These are phyloP conservation scores for Muscicapa striata DNA, from an alignment of 2,797 vertebrate species.

Conservation along the genomic window DNA sequence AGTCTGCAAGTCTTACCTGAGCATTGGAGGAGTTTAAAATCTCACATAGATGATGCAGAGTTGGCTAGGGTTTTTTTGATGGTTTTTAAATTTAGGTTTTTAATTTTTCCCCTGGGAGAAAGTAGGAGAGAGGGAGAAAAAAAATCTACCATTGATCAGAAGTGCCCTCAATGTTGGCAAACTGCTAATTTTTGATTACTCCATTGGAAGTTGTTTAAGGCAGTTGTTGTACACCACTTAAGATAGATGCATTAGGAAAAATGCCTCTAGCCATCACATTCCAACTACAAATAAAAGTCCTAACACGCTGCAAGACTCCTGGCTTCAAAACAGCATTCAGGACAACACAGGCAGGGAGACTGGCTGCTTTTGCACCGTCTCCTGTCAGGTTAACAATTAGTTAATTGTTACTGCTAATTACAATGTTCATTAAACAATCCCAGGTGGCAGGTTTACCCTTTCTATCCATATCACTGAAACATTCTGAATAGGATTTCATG, in stretches of 20 bases:
- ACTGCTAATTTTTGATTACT: background rate
- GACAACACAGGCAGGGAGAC: background rate
- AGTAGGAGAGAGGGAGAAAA: background rate
- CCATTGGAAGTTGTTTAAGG: background rate
- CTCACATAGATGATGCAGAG: too few relatives aligned
- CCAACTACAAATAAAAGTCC: background rate
- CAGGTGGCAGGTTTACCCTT: slow-evolving; percentile 50
- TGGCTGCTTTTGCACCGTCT: slow-evolving; percentile 17
- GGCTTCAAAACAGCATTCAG: background rate
- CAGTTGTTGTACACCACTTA: background rate
- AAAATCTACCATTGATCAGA: background rate
- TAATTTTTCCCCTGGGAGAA: background rate
- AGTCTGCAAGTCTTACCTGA: too few relatives aligned
- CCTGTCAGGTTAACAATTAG: slow-evolving; percentile 63
- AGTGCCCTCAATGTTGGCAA: background rate
- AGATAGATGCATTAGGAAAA: background rate
- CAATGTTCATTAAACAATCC: slow-evolving; percentile 54
- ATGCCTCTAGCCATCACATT: background rate
- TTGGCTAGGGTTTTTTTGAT: background rate
- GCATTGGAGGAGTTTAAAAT: too few relatives aligned
- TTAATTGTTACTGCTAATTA: slow-evolving; percentile 66
- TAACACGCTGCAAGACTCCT: background rate
- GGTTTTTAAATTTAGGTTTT: background rate
- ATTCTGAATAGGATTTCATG: slow-evolving; percentile 52
- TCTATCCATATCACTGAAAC: background rate